Evolutionary conservation across 2,888 invertebrate genomes (phyloP), one percentile per base, ranked within the genome.

Genomic region (Halictus quadricinctus): DNA sequence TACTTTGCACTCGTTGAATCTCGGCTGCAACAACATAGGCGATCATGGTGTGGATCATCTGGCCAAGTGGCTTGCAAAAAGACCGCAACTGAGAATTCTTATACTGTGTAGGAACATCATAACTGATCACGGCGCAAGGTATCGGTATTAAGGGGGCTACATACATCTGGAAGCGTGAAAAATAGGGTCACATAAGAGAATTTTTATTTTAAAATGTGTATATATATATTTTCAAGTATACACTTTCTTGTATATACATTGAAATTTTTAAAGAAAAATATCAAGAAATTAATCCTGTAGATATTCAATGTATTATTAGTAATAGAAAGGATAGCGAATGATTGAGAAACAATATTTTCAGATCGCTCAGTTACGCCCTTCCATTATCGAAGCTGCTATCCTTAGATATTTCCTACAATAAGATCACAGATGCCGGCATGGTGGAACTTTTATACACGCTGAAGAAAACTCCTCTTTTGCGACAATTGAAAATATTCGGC

Each of bases 1-100:
- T 2, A 95, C 95, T 0, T 90, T 97, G n/a, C 88, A 95, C 29
- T 95, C 96, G 78, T 92, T 97, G 48, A 96, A 97, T 94, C 92
- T 97, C 18, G 95, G 95, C 0, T 96, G 95, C 81, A 97, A 97
- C 87, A 95, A 94, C 85, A 95, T 97, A 25, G 96, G 96, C 0
- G 96, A 96, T 91, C 95, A 96, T 74, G 96, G 96, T 0, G 94
- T 95, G 0, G 95, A 96, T 83, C 88, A 95, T 77, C 82, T 97
- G 36, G 95, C 95, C 0, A 94, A 95, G 84, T 96, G 96, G 95
- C 92, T 97, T 64, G 90, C 94, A 6, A 95, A 95, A 80, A 93
- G 95, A 29, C 96, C 96, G 0, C 92, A 94, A 15, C 90, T 97
- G 21, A 88, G 95, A 48, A 95, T 95, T 0, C 89, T 97, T 70